phyloP scores from a whole-genome alignment of 2,797 vertebrate genomes.

The Anabacerthia variegaticeps region DNA sequence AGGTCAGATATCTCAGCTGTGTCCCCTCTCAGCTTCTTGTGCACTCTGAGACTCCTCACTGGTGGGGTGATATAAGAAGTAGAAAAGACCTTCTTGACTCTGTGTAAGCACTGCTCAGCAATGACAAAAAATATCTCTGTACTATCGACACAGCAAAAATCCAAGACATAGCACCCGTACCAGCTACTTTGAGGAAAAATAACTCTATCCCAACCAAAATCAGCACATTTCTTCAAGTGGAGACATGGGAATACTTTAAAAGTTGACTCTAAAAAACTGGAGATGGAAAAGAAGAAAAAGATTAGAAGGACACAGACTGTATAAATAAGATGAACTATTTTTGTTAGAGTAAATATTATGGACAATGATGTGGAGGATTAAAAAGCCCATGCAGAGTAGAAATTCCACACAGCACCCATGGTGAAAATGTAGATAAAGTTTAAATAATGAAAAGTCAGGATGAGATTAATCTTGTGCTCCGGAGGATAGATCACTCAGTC shows the following conservation, averaged over 20 bases:
- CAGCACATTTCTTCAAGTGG: not conserved
- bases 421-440: not conserved
- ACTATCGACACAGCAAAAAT: not conserved
- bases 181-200: not conserved
- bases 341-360: not conserved
- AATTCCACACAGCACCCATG: not conserved
- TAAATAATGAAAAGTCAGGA: not conserved
- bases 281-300: not conserved
- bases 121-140: not conserved
- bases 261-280: not conserved
- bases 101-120: not conserved
- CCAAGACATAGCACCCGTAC: not conserved
- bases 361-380: not conserved
- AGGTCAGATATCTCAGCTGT: not conserved
- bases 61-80: not conserved
- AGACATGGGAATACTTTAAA: not conserved
- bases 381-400: not conserved
- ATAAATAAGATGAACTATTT: not conserved
- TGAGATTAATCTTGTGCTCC: not conserved
- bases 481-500: not conserved
- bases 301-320: not conserved
- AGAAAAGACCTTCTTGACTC: not conserved
- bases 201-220: not conserved
- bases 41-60: not conserved
- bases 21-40: not conserved